Evolutionary conservation across 1,140 invertebrate species (phyloP).

Genomic region (Drosophila ogumai): DNA sequence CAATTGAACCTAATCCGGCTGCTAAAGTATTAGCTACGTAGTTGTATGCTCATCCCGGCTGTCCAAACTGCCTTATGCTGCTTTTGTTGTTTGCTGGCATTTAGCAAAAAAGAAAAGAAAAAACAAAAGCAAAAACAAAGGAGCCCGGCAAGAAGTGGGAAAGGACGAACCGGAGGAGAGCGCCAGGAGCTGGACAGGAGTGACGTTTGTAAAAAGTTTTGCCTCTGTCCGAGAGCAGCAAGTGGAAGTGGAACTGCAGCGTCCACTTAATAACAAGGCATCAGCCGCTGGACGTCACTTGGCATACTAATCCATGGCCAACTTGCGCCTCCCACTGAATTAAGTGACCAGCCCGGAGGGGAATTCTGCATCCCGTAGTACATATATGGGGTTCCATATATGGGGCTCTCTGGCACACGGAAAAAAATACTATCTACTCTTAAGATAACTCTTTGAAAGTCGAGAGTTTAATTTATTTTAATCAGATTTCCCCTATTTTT

Average conservation of each 20-base stretch:
- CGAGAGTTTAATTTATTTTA: background rate
- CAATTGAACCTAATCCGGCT: slow-evolving; percentile 83
- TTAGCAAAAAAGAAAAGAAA: slow-evolving; percentile 61
- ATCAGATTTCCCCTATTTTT: background rate
- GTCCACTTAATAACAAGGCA: slow-evolving; percentile 73
- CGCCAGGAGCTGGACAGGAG: slow-evolving; percentile 25
- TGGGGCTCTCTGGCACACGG: background rate
- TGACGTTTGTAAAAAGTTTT: slow-evolving; percentile 75
- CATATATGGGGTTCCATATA: slow-evolving; percentile 11
- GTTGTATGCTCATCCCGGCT: slow-evolving; percentile 80
- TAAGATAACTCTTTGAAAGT: background rate
- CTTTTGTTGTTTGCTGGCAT: slow-evolving; percentile 81
- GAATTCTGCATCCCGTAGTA: background rate
- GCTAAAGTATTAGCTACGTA: slow-evolving; percentile 82
- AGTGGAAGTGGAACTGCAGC: slow-evolving; percentile 39
- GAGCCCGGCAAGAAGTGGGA: slow-evolving; percentile 4
- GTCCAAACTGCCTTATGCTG: slow-evolving; percentile 82
- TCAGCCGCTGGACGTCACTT: slow-evolving; percentile 59
- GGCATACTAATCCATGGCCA: slow-evolving; percentile 73
- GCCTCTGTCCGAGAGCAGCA: slow-evolving; percentile 45
- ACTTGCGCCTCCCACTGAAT: slow-evolving; percentile 34
- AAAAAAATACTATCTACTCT: background rate
- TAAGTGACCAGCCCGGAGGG: slow-evolving; percentile 44
- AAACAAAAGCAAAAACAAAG: slow-evolving; percentile 38
- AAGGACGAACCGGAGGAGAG: slow-evolving; percentile 11